Percentiles rank a stretch among this genome's conserved stretches.
These are phyloP conservation scores for Lasioglossum oenotherae DNA, from an alignment of 2,888 invertebrate genomes.

Conservation along the genomic window DNA sequence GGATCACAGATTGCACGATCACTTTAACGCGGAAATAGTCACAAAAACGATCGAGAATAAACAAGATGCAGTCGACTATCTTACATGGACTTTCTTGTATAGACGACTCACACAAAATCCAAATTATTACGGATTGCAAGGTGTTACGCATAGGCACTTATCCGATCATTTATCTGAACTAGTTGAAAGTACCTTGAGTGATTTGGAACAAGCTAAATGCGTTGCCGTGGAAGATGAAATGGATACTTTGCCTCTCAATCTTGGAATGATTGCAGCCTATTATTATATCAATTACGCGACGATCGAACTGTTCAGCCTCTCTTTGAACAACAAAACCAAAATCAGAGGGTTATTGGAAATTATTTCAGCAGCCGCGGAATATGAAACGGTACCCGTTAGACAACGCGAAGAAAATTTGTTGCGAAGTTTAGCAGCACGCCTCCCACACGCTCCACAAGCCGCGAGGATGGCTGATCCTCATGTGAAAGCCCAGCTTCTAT, in stretches of 20 bases:
- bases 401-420: conserved; percentile 97
- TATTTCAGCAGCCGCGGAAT: conserved; percentile 98
- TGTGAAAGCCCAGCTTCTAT: conserved; percentile 96
- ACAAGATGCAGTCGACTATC: conserved; percentile 99
- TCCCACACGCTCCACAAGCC: conserved; percentile 85
- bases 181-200: conserved; percentile 97
- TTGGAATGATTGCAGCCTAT: conserved; percentile 99
- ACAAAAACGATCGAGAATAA: conserved; percentile 99
- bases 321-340: conserved; percentile 98
- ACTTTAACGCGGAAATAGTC: conserved; percentile 99
- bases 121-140: conserved; percentile 99
- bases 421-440: conserved; percentile 88
- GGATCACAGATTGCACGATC: conserved; percentile 99
- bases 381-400: conserved; percentile 96
- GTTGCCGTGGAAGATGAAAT: conserved; percentile 99
- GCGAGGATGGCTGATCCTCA: conserved; percentile 92
- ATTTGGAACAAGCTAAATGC: conserved; percentile 98
- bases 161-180: conserved; percentile 99
- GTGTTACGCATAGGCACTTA: conserved; percentile 97
- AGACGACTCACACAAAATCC: conserved; percentile 99
- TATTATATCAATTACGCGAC: conserved; percentile 99
- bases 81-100: conserved; percentile 99
- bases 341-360: conserved; percentile 98
- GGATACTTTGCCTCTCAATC: conserved; percentile 97
- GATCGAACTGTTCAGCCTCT: conserved; percentile 98